A percentile compares a stretch with the other conserved stretches of the same genome.
These are phyloP conservation scores for Hemibagrus guttatus DNA, from an alignment of 2,797 vertebrate species.

Conservation along the genomic window DNA sequence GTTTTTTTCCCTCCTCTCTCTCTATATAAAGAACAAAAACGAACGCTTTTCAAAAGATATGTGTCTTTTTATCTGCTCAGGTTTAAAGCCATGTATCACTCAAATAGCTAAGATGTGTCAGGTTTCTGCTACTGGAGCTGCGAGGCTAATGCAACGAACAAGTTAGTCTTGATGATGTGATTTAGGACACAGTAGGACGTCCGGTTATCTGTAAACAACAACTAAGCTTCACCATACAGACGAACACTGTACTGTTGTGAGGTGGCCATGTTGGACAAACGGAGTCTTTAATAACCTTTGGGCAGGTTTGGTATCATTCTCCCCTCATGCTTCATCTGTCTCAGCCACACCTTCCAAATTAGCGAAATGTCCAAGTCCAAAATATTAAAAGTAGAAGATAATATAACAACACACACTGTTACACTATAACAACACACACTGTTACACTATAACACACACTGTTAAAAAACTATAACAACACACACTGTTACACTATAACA, in stretches of 20 bases:
- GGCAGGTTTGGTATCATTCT: background rate
- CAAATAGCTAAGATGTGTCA: background rate
- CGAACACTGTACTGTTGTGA: background rate
- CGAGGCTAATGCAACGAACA: background rate
- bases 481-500: background rate
- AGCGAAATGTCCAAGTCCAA: background rate
- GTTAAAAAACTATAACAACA: background rate
- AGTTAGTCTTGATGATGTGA: background rate
- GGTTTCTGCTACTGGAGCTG: background rate
- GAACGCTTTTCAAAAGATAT: background rate
- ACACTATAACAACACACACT: no score
- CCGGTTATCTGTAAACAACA: background rate
- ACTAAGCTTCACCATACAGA: background rate
- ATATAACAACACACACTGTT: no score
- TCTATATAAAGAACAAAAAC: background rate
- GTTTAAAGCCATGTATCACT: background rate
- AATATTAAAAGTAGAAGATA: no score
- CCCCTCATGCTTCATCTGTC: background rate
- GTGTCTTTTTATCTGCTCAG: background rate
- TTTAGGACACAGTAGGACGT: background rate
- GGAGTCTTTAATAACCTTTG: background rate
- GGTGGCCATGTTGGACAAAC: background rate
- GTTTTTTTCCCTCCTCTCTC: background rate
- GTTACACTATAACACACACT: background rate
- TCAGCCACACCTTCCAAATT: background rate